A percentile compares a stretch with the other conserved stretches of the same genome.
Conservation (phyloP, 2,113 vertebrate species). For the Crotalus helleri region DNA sequence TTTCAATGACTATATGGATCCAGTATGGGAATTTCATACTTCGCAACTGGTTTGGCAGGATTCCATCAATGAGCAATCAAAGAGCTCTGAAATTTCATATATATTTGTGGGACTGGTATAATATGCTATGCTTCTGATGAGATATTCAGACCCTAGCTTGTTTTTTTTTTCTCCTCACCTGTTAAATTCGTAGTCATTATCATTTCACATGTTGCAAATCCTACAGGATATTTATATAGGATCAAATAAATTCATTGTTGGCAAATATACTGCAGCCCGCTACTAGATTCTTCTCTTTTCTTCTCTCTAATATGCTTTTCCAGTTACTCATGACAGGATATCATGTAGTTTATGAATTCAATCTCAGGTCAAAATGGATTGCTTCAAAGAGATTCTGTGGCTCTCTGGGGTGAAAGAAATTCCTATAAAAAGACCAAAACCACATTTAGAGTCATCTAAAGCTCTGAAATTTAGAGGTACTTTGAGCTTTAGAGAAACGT, state of each 20-base stretch:
- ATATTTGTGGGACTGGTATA: neutral
- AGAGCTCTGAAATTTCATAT: neutral
- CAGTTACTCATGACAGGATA: neutral
- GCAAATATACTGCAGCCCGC: neutral
- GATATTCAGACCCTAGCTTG: neutral
- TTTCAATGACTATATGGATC: neutral
- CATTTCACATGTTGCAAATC: neutral
- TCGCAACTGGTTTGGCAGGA: neutral
- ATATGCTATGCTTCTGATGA: neutral
- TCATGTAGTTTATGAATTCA: neutral
- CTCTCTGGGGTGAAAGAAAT: neutral
- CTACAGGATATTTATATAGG: neutral
- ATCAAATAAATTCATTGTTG: neutral
- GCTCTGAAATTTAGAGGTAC: neutral
- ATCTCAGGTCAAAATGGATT: neutral
- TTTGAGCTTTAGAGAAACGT: neutral
- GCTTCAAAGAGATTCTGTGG: neutral
- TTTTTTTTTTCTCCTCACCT: neutral
- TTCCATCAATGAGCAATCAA: neutral
- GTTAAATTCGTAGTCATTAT: neutral
- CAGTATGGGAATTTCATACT: conserved; percentile 9
- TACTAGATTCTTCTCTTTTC: neutral
- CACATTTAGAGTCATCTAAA: neutral
- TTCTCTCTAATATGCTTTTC: neutral
- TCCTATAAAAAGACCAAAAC: neutral